Base-by-base conservation (phyloP, 2,113 vertebrate genomes). In the Corythornis vintsioides region DNA sequence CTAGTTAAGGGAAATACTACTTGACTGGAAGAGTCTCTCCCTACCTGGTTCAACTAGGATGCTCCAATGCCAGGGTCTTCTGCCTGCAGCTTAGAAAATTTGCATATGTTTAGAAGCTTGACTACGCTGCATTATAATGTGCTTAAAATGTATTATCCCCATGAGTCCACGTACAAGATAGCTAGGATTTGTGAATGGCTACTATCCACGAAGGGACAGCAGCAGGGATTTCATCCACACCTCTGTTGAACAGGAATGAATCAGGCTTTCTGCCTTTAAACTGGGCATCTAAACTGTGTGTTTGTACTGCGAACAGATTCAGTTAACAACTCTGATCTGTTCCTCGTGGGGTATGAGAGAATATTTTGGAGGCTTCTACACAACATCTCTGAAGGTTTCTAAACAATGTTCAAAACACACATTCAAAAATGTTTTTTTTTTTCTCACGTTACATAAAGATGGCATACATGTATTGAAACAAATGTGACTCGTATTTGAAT, bases 321-420 rank as follows among this genome's bases (percentile, higher is more conserved):
- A 63, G 35, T 45, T 88, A 88, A 91, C 56, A 91, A 52, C 76
- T 88, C 79, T 91, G 65, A 76, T 90, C 86, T 88, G 57, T 83
- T 86, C 79, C 73, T 88, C 5, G 3, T 55, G 48, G 72, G 52
- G 47, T 50, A 66, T 78, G 89, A 57, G 57, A 86, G 67, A 91
- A 64, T 85, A 83, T 83, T 91, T 91, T 91, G 79, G 72, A 86
- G 83, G 57, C 40, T 83, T 86, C 72, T 43, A 48, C 52, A 43
- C n/a, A 85, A 33, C 24, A 4, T 45, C 93, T 90, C 65, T 52
- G 28, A 90, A 78, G 83, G 64, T 90, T 61, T 77, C 85, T 81
- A 73, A 89, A 80, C 67, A 91, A 72, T 33, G 28, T 59, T 79
- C 69, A 69, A 72, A 79, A 85, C 15, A 67, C 67, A 24, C n/a